Evolutionary conservation across 2,888 invertebrate genomes (phyloP), one percentile per base, ranked within the genome.

Genomic region (Drosophila longiperda): DNA sequence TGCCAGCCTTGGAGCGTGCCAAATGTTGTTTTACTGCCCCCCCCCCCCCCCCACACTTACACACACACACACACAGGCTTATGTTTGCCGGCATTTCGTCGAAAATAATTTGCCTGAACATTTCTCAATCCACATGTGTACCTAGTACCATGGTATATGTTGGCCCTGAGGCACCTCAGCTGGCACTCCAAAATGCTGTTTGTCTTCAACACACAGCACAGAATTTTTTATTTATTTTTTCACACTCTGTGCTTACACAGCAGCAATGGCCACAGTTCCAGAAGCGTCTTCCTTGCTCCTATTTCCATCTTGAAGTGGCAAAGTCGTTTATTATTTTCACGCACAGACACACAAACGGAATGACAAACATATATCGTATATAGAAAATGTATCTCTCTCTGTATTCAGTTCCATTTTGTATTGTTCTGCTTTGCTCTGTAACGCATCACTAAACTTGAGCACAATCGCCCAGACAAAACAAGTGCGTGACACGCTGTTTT

Each of bases 241-340:
- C 85, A 88, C 88, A 88, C 85, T 83, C 78, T 73, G 45, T 80
- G 88, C 85, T 81, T 76, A 79, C 65, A 71, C 54, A 67, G 76
- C 82, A 73, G 34, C 33, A 45, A 55, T 8, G 26, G 45, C 45
- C 23, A 61, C 36, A 49, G 26, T 23, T 45, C 26, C 34, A 52
- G 53, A 29, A 38, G 32, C 36, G 42, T 12, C 33, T 33, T 45
- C 40, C 36, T 29, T 52, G n/a, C 33, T 45, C 26, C 54, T 54
- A 64, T 15, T 67, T 55, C 33, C 74, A 59, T 70, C 58, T 70
- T 61, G 61, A 75, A 80, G 87, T 87, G 87, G 73, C 80, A 87
- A 87, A 89, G 87, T 81, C 87, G 85, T 87, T 89, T 87, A 77
- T 87, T 87, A 87, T 84, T 89, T 87, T 81, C 83, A 81, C 83